Conservation (phyloP, 2,113 vertebrate genomes). For the Laticauda laticaudata region DNA sequence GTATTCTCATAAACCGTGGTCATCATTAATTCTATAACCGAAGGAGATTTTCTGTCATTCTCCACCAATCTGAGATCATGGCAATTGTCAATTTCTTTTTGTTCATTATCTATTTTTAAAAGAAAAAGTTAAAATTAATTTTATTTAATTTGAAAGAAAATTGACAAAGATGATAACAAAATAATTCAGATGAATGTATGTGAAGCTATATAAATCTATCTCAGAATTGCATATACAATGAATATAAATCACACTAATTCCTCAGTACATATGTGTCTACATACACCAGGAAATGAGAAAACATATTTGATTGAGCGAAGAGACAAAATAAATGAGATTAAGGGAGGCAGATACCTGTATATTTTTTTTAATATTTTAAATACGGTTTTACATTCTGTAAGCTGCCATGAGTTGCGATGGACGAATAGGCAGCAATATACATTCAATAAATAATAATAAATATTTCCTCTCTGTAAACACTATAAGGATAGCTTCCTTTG, state of each 20-base stretch:
- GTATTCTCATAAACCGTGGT: conserved; percentile 46
- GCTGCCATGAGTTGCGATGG: too few species aligned
- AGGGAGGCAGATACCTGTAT: background rate
- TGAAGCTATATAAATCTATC: background rate
- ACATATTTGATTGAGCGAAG: background rate
- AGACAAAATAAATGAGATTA: background rate
- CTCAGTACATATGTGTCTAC: background rate
- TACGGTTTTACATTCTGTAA: too few species aligned
- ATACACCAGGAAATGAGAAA: background rate
- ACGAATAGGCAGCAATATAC: too few species aligned
- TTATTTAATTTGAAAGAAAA: background rate
- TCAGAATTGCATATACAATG: background rate
- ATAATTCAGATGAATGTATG: background rate
- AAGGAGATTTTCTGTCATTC: conserved; percentile 42
- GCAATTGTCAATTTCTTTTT: conserved; percentile 31
- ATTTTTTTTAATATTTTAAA: too few species aligned
- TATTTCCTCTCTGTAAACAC: background rate
- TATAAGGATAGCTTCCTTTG: background rate
- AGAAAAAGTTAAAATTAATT: background rate
- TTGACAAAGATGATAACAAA: background rate
- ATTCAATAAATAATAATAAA: too few species aligned
- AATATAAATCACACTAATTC: background rate
- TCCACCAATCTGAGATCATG: conserved; percentile 44
- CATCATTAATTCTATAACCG: conserved; percentile 40
- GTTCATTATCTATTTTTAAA: conserved; percentile 45